Evolutionary conservation across 2,797 vertebrate genomes (phyloP).

Genomic region (Pogonophryne albipinna): DNA sequence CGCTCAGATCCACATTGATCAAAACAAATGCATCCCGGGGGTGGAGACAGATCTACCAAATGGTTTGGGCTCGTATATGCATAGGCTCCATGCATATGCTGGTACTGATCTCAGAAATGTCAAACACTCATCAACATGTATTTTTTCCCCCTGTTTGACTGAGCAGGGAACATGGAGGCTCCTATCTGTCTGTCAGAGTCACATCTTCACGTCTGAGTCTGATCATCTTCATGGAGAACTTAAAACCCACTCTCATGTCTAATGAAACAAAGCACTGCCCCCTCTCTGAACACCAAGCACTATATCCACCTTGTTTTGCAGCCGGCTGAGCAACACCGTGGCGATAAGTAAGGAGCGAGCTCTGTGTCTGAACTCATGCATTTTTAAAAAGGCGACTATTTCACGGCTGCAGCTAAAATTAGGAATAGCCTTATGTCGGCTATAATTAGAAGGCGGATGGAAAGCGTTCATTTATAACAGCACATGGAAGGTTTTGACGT

Average conservation of each 20-base stretch:
- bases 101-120: constrained; percentile 25
- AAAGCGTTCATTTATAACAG: constrained; percentile 67
- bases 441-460: constrained; percentile 78
- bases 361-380: constrained; percentile 71
- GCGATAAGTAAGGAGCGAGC: constrained; percentile 39
- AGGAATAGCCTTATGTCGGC: constrained; percentile 60
- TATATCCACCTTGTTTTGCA: constrained; percentile 43
- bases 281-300: constrained; percentile 13
- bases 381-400: constrained; percentile 72
- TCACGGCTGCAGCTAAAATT: constrained; percentile 74
- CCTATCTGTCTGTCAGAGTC: not conserved
- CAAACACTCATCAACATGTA: constrained; percentile 15
- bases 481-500: constrained; percentile 43
- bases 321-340: constrained; percentile 38
- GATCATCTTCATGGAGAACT: constrained; percentile 5
- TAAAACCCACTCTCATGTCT: not conserved
- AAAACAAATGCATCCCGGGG: constrained; percentile 66
- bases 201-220: constrained; percentile 9
- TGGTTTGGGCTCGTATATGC: constrained; percentile 28
- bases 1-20: constrained; percentile 73
- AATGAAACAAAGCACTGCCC: not conserved
- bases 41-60: constrained; percentile 46
- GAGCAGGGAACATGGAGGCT: not conserved
- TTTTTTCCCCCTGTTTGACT: not conserved
- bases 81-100: constrained; percentile 11